phyloP scores from a whole-genome alignment of 2,113 vertebrate species.

The Chelonoidis abingdonii region DNA sequence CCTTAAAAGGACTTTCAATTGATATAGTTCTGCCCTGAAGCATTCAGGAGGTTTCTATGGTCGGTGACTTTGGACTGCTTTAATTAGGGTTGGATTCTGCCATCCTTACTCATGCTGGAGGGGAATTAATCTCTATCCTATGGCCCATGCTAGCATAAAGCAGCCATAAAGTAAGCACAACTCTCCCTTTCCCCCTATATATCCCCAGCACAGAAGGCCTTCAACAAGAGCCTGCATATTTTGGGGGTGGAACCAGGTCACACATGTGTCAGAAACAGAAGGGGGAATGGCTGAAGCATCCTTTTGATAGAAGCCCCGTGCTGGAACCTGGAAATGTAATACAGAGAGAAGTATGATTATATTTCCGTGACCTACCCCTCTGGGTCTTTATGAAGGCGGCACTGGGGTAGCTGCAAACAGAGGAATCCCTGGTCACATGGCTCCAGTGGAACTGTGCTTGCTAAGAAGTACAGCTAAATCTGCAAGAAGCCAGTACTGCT shows the following conservation, averaged over 20 bases:
- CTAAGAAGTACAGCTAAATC: neutral
- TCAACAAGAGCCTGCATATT: neutral
- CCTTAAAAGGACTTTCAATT: conserved; percentile 21
- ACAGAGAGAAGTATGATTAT: neutral
- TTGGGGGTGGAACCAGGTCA: neutral
- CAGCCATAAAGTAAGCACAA: accelerated
- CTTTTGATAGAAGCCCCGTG: neutral
- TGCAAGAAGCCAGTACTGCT: too few relatives aligned
- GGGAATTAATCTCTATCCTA: neutral
- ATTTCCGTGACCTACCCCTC: neutral
- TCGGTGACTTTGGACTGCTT: neutral
- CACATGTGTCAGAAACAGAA: neutral
- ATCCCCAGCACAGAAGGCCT: neutral
- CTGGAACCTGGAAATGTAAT: conserved; percentile 2
- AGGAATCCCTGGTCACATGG: neutral
- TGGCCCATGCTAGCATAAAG: neutral
- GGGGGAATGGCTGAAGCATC: neutral
- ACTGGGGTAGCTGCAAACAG: neutral
- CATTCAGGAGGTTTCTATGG: neutral
- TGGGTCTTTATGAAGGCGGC: neutral
- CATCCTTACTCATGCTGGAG: neutral
- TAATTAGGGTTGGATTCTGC: neutral
- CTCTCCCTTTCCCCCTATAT: neutral
- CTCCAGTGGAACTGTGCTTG: neutral
- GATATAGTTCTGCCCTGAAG: neutral